These are phyloP conservation scores for Drosophila austrosaltans DNA, from an alignment of 2,888 invertebrate species.

Conservation along the genomic window DNA sequence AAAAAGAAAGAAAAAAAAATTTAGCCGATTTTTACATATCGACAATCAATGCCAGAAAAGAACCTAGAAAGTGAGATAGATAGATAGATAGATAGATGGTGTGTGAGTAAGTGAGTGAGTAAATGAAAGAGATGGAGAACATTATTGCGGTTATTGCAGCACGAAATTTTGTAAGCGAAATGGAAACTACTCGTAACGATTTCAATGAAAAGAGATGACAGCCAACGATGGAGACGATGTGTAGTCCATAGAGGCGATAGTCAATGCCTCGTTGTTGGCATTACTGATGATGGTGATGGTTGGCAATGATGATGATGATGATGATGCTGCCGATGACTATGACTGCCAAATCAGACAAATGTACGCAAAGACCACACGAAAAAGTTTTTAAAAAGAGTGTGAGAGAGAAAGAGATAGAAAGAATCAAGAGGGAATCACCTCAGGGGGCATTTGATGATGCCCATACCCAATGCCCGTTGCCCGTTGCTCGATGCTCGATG, in stretches of 20 bases:
- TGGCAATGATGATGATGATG: slow-evolving; percentile 24
- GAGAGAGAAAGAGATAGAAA: too few species aligned
- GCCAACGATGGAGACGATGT: slow-evolving; percentile 52
- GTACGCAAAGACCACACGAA: slow-evolving; percentile 71
- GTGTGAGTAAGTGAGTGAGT: background rate
- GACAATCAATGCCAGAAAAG: slow-evolving; percentile 53
- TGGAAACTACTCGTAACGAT: slow-evolving; percentile 76
- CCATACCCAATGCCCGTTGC: background rate
- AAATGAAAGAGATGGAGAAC: slow-evolving; percentile 30
- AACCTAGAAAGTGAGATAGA: background rate
- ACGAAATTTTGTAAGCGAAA: slow-evolving; percentile 74
- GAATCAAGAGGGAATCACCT: slow-evolving; percentile 41
- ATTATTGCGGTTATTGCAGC: slow-evolving; percentile 75
- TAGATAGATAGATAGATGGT: background rate
- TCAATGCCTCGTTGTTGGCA: slow-evolving; percentile 29
- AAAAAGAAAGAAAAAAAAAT: background rate
- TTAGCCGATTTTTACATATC: slow-evolving; percentile 41
- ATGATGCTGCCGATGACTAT: slow-evolving; percentile 44
- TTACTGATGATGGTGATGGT: slow-evolving; percentile 25
- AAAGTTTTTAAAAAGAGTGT: slow-evolving; percentile 51
- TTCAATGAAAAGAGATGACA: slow-evolving; percentile 70
- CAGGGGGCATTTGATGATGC: slow-evolving; percentile 35
- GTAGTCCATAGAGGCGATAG: slow-evolving; percentile 9
- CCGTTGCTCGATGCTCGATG: background rate
- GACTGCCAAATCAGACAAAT: slow-evolving; percentile 76